Evolutionary conservation across 1,140 invertebrate species (phyloP).

Genomic region (Solenopsis fugax): DNA sequence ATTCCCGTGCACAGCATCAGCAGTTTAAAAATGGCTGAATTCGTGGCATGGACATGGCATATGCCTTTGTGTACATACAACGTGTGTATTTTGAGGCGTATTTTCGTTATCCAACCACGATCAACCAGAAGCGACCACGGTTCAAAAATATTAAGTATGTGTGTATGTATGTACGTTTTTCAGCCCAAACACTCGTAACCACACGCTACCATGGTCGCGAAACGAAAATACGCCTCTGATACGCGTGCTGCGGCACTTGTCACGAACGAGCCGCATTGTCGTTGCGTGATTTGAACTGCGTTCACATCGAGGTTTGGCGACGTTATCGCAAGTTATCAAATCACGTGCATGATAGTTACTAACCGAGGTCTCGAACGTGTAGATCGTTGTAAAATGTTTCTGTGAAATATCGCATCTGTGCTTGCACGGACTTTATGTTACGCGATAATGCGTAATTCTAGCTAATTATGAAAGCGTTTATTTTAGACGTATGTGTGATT

Average conservation of each 20-base stretch:
- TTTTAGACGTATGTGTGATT: background rate
- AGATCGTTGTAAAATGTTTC: background rate
- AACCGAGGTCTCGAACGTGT: background rate
- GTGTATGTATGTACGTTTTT: no score
- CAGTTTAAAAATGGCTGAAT: background rate
- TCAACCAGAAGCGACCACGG: no score
- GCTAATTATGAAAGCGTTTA: background rate
- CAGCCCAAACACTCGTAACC: no score
- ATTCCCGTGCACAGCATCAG: background rate
- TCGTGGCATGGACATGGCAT: background rate
- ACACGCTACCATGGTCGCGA: no score
- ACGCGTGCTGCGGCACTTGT: background rate
- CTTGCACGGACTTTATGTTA: background rate
- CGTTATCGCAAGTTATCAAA: conserved; percentile 4
- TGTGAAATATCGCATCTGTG: background rate
- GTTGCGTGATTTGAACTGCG: conserved; percentile 2
- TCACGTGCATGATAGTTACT: background rate
- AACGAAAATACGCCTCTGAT: no score
- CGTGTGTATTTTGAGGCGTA: no score
- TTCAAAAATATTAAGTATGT: no score
- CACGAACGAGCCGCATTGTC: conserved; percentile 17
- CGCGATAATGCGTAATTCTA: background rate
- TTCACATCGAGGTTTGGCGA: background rate
- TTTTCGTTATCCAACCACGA: no score
- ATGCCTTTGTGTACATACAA: background rate